Conservation (phyloP, 2,888 invertebrate genomes). For the Rhingia campestris region DNA sequence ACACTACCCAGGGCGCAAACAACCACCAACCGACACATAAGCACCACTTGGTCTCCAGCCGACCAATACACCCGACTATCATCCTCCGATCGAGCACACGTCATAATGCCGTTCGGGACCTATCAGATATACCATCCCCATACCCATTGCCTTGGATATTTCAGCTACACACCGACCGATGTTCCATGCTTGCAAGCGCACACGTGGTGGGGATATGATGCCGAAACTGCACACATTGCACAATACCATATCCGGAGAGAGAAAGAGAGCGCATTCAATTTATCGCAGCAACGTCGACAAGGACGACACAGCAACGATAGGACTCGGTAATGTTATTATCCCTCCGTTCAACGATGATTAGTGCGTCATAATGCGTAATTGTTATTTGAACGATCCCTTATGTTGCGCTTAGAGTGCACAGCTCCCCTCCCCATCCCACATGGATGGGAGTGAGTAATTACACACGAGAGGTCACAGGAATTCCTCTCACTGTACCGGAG, state of each 20-base stretch:
- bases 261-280: conserved; percentile 52
- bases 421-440: background rate
- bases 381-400: conserved; percentile 66
- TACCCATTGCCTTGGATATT: conserved; percentile 19
- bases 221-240: conserved; percentile 28
- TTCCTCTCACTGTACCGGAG: background rate
- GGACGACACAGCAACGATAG: conserved; percentile 40
- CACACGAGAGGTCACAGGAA: conserved; percentile 30
- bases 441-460: conserved; percentile 35
- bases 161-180: conserved; percentile 3
- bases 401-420: conserved; percentile 26
- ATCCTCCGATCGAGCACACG: conserved; percentile 49
- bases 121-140: conserved; percentile 7
- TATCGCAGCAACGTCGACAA: conserved; percentile 44
- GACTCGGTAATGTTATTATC: conserved; percentile 71
- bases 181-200: background rate
- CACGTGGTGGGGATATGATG: conserved; percentile 35
- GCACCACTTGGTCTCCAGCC: conserved; percentile 44
- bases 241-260: conserved; percentile 20
- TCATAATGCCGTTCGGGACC: conserved; percentile 58
- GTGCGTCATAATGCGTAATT: conserved; percentile 73
- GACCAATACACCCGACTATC: conserved; percentile 1
- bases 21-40: conserved; percentile 20
- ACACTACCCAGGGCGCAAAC: conserved; percentile 29
- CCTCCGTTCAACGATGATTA: conserved; percentile 66